A percentile compares a stretch with the other conserved stretches of the same genome.
These are phyloP conservation scores for Mesembrinibis cayennensis DNA, from an alignment of 2,113 vertebrate species.

Conservation along the genomic window DNA sequence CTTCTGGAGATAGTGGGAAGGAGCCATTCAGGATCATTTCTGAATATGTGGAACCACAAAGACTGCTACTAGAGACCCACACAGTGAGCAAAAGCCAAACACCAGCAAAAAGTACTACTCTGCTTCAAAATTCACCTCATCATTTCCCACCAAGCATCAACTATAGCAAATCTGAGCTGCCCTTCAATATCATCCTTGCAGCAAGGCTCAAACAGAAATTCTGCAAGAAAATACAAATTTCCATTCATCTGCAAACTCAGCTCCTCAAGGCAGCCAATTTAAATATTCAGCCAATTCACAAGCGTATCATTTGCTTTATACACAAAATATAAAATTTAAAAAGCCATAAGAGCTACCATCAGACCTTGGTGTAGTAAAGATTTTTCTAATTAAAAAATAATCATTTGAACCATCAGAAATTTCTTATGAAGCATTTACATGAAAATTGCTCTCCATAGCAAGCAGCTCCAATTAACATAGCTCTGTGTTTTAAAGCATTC, in stretches of 20 bases:
- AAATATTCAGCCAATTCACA: slow-evolving; percentile 4
- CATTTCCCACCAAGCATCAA: not conserved
- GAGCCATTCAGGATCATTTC: not conserved
- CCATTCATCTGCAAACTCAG: not conserved
- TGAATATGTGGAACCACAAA: not conserved
- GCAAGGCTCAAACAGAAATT: not conserved
- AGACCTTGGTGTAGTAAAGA: not conserved
- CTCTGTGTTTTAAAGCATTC: not conserved
- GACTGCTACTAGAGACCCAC: not conserved
- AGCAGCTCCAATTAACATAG: not conserved
- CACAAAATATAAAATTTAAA: not conserved
- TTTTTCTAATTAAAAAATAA: slow-evolving; percentile 44
- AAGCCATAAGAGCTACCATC: not conserved
- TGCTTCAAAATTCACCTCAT: not conserved
- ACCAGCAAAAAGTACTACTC: not conserved
- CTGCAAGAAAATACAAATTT: not conserved
- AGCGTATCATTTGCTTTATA: slow-evolving; percentile 9
- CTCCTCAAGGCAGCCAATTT: slow-evolving; percentile 15
- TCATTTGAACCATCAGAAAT: slow-evolving; percentile 1
- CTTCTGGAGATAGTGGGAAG: not conserved
- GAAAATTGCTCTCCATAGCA: not conserved
- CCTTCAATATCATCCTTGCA: not conserved
- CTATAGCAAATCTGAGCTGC: not conserved
- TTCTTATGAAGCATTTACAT: not conserved
- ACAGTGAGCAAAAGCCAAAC: not conserved